A percentile compares a stretch with the other conserved stretches of the same genome.
Evolutionary conservation across 2,113 vertebrate genomes (phyloP).

Genomic region (Hymenochirus boettgeri): DNA sequence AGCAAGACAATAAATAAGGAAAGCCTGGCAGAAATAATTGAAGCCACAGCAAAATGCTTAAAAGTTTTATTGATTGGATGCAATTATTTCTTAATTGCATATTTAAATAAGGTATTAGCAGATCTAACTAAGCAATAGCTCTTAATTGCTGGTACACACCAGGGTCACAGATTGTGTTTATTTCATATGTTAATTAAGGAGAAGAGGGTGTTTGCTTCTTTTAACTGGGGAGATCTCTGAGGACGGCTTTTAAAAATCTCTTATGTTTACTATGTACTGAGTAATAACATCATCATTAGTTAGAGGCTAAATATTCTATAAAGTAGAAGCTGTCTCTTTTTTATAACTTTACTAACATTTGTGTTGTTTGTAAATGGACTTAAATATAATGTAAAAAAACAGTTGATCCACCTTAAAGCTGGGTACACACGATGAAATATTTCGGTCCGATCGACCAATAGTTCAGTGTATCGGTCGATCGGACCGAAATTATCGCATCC

Average conservation of each 20-base stretch:
- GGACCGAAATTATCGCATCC: too few species aligned
- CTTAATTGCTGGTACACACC: conserved; percentile 81
- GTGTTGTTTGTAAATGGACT: background rate
- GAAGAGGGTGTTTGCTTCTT: conserved; percentile 76
- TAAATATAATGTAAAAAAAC: too few species aligned
- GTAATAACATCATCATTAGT: conserved; percentile 62
- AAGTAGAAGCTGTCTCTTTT: conserved; percentile 53
- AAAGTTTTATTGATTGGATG: conserved; percentile 86
- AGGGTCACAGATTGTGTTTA: conserved; percentile 84
- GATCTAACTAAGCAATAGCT: conserved; percentile 83
- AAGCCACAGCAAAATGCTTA: conserved; percentile 73
- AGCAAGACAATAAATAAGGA: conserved; percentile 45
- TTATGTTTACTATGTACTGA: conserved; percentile 56
- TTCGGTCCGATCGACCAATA: too few species aligned
- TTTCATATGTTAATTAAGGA: conserved; percentile 87
- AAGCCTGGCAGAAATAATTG: conserved; percentile 67
- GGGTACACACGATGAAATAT: too few species aligned
- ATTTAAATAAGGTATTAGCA: conserved; percentile 87
- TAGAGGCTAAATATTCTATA: conserved; percentile 59
- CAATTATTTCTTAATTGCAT: conserved; percentile 88
- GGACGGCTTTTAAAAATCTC: conserved; percentile 64
- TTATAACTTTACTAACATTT: background rate
- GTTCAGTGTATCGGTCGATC: too few species aligned
- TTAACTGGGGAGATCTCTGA: conserved; percentile 65
- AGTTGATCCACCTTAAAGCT: too few species aligned